Percentiles rank a stretch among this genome's conserved stretches.
These are phyloP conservation scores for Atta cephalotes DNA, from an alignment of 1,140 invertebrate genomes.

Conservation along the genomic window DNA sequence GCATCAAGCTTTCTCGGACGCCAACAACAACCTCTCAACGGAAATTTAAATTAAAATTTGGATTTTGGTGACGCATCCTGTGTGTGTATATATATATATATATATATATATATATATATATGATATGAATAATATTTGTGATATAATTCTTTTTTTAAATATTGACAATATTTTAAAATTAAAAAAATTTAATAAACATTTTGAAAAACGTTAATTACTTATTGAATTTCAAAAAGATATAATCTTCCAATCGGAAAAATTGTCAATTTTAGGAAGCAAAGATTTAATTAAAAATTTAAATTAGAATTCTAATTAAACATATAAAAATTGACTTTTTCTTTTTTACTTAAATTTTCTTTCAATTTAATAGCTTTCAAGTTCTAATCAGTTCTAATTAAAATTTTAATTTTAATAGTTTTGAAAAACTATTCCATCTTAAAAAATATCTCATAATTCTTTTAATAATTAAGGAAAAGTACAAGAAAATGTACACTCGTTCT, in stretches of 20 bases:
- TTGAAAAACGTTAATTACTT: conserved; percentile 5
- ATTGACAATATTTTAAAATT: conserved; percentile 9
- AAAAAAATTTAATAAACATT: not conserved
- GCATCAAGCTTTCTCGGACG: no score
- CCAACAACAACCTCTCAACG: no score
- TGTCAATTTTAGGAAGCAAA: not conserved
- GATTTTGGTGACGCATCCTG: no score
- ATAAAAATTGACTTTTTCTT: not conserved
- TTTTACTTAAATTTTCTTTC: not conserved
- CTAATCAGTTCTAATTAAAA: not conserved
- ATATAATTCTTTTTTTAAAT: not conserved
- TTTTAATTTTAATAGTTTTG: not conserved
- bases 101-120: not conserved
- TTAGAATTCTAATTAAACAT: conserved; percentile 31
- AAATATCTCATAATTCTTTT: not conserved
- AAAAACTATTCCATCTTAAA: not conserved
- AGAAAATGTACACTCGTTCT: not conserved
- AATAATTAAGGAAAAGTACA: conserved; percentile 3
- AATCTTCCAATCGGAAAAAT: not conserved
- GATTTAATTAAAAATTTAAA: conserved; percentile 37
- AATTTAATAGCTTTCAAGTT: not conserved
- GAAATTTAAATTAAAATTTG: no score
- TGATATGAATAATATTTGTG: no score
- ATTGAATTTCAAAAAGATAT: not conserved
- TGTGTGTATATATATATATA: no score